Evolutionary conservation across 2,113 vertebrate genomes (phyloP).

Genomic region (Hypanus sabinus): DNA sequence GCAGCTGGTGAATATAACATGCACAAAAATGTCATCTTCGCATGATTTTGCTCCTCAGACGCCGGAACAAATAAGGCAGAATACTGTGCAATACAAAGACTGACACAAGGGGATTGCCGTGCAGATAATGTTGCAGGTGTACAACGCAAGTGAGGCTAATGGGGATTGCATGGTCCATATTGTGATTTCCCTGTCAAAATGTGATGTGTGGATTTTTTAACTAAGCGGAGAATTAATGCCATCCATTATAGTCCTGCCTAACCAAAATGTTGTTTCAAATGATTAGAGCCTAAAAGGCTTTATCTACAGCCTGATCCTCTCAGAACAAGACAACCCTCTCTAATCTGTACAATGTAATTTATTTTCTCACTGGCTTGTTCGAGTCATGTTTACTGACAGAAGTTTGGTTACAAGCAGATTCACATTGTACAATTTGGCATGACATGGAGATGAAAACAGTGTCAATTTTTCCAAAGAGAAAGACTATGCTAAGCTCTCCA

Average conservation of each 20-base stretch:
- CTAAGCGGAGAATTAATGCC: neutral
- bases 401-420: neutral
- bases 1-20: too few species aligned
- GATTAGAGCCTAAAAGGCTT: conserved; percentile 11
- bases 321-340: conserved; percentile 12
- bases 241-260: neutral
- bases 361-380: neutral
- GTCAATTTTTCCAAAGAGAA: neutral
- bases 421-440: neutral
- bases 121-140: neutral
- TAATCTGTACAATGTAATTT: neutral
- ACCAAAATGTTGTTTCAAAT: neutral
- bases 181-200: conserved; percentile 21
- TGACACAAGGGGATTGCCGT: neutral
- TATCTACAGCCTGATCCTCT: neutral
- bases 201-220: neutral
- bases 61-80: neutral
- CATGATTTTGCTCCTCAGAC: neutral
- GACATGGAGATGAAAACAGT: neutral
- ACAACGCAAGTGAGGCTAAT: neutral
- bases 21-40: neutral
- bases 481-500: neutral
- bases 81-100: neutral
- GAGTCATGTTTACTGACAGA: neutral
- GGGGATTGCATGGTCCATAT: neutral